Conservation (phyloP, 2,113 vertebrate species). For the Struthidea cinerea region DNA sequence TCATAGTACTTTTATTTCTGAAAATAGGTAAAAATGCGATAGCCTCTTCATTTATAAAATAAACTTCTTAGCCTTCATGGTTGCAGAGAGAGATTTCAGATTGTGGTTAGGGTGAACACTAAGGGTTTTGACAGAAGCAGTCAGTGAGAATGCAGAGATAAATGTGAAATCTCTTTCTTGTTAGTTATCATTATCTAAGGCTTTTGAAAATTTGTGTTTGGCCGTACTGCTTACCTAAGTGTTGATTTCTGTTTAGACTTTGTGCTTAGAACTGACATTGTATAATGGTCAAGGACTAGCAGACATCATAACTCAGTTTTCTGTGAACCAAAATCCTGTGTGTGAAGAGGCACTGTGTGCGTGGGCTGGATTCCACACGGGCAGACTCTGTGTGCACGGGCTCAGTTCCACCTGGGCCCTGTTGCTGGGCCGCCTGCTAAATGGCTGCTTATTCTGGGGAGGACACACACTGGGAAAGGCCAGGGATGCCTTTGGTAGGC, state of each 20-base stretch:
- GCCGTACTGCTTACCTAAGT: neutral
- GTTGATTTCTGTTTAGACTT: neutral
- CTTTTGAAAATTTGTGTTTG: neutral
- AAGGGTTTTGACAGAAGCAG: neutral
- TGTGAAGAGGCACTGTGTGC: neutral
- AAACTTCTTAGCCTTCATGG: neutral
- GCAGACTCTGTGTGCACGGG: fast-evolving
- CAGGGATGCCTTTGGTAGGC: neutral
- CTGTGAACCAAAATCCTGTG: fast-evolving
- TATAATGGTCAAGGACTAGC: neutral
- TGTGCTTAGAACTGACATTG: neutral
- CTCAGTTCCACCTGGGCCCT: fast-evolving
- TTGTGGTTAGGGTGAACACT: neutral
- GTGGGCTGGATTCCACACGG: too few relatives aligned
- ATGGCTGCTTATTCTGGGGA: neutral
- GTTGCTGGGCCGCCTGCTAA: neutral
- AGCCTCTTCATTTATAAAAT: neutral
- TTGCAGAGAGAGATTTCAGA: neutral
- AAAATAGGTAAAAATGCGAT: neutral
- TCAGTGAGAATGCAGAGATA: neutral
- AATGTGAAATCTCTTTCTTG: neutral
- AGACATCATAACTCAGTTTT: neutral
- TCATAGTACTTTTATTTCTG: neutral
- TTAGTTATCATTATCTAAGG: neutral
- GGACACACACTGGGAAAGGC: neutral